phyloP scores from a whole-genome alignment of 2,797 vertebrate genomes.

The Paratrypauchen microcephalus region DNA sequence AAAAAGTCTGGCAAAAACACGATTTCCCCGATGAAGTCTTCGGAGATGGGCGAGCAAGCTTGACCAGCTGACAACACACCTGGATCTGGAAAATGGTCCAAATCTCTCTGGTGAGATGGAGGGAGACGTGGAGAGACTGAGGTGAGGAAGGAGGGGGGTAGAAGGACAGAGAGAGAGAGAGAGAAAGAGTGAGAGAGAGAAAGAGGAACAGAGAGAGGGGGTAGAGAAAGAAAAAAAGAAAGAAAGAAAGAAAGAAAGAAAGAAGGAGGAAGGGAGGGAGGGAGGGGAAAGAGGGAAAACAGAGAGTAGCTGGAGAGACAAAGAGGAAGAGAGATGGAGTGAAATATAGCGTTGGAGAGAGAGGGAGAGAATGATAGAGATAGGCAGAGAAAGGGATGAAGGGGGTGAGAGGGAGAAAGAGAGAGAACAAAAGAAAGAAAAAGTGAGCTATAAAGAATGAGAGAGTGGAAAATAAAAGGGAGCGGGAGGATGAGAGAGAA shows the following conservation, averaged over 20 bases:
- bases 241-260: background rate
- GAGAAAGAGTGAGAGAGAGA: background rate
- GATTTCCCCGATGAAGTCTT: conserved; percentile 44
- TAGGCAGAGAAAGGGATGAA: background rate
- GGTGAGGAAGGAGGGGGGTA: conserved; percentile 15
- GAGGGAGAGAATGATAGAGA: background rate
- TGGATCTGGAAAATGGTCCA: conserved; percentile 49
- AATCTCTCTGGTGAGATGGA: conserved; percentile 55
- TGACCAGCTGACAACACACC: conserved; percentile 63
- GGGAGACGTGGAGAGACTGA: conserved; percentile 14
- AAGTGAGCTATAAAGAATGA: too few species aligned
- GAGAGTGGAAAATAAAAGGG: background rate
- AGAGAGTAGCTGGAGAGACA: background rate
- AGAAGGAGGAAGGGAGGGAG: background rate
- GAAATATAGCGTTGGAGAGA: background rate
- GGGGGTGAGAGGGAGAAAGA: background rate
- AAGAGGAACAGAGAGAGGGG: background rate
- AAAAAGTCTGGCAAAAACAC: conserved; percentile 31
- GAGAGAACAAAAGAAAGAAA: conserved; percentile 36
- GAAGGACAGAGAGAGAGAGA: background rate
- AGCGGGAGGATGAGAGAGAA: conserved; percentile 24
- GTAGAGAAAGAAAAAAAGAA: background rate
- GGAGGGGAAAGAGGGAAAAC: background rate
- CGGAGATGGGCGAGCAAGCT: conserved; percentile 30
- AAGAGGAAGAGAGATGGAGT: background rate